These are phyloP conservation scores for Hassar affinis DNA, from an alignment of 2,113 vertebrate genomes.

Conservation along the genomic window DNA sequence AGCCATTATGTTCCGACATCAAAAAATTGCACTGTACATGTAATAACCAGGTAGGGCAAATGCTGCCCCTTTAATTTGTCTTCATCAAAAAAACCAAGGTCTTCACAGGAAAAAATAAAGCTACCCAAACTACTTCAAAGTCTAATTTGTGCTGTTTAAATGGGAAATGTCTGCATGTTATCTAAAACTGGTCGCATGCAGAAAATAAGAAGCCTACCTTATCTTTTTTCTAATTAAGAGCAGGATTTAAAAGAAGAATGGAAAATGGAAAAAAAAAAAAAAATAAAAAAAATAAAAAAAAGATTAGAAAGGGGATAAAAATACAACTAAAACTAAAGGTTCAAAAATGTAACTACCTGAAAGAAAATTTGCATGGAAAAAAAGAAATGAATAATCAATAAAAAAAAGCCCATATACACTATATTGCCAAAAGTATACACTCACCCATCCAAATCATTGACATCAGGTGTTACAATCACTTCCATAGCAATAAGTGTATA, in stretches of 20 bases:
- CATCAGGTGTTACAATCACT: no score
- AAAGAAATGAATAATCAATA: background rate
- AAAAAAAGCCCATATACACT: background rate
- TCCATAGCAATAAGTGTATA: no score
- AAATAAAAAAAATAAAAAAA: conserved; percentile 18
- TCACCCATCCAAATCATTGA: no score
- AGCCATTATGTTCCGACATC: background rate
- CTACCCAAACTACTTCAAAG: background rate
- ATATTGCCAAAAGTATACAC: no score
- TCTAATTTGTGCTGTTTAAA: background rate
- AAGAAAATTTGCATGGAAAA: background rate
- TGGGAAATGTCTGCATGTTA: conserved; percentile 30
- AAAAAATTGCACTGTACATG: background rate
- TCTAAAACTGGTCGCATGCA: conserved; percentile 64
- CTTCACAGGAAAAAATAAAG: background rate
- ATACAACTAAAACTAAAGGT: background rate
- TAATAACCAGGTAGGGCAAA: background rate
- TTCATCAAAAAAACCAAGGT: background rate
- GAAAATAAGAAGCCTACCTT: conserved; percentile 71
- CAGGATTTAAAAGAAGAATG: conserved; percentile 47
- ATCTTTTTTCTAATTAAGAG: conserved; percentile 77
- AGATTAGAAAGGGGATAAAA: conserved; percentile 30
- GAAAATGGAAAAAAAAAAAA: background rate
- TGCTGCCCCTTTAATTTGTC: background rate
- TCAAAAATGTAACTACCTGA: background rate